Percentiles rank a stretch among this genome's conserved stretches.
These are phyloP conservation scores for Calephelis perditalis DNA, from an alignment of 2,888 invertebrate species.

Conservation along the genomic window DNA sequence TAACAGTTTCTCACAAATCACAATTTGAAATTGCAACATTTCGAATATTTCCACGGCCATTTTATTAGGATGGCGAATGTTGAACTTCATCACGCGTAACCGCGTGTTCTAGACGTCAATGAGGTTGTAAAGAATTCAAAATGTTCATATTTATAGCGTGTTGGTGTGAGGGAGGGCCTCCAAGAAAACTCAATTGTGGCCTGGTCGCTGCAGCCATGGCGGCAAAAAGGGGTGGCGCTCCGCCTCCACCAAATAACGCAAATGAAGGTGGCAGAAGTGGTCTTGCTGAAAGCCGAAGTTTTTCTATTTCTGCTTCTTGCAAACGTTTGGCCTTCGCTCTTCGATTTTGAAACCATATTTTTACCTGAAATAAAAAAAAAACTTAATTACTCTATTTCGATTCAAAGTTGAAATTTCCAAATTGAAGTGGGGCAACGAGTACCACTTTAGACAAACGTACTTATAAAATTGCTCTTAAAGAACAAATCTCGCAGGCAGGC, in stretches of 20 bases:
- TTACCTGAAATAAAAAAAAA: constrained; percentile 79
- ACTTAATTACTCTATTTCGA: background rate
- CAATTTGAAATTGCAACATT: constrained; percentile 14
- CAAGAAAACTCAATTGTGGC: constrained; percentile 79
- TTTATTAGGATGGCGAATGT: constrained; percentile 48
- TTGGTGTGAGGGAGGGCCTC: constrained; percentile 73
- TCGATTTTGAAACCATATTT: constrained; percentile 95
- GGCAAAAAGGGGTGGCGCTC: constrained; percentile 82
- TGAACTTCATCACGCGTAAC: constrained; percentile 45
- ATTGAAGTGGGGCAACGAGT: too few species aligned
- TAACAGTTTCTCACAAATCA: constrained; percentile 19
- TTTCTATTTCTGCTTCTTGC: constrained; percentile 97
- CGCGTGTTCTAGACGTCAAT: constrained; percentile 72
- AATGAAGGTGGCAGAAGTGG: constrained; percentile 87
- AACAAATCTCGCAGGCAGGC: too few species aligned
- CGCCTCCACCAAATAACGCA: constrained; percentile 82
- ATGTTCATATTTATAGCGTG: constrained; percentile 77
- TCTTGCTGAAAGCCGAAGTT: constrained; percentile 89
- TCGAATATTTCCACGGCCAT: constrained; percentile 26
- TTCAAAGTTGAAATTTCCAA: too few species aligned
- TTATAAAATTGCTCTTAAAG: too few species aligned
- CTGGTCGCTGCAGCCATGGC: constrained; percentile 81
- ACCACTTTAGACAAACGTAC: too few species aligned
- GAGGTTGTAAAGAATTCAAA: constrained; percentile 76
- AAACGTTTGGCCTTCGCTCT: constrained; percentile 97